A percentile compares a stretch with the other conserved stretches of the same genome.
phyloP scores from a whole-genome alignment of 35 echinoderm and acorn worm genomes.

The Apostichopus californicus region DNA sequence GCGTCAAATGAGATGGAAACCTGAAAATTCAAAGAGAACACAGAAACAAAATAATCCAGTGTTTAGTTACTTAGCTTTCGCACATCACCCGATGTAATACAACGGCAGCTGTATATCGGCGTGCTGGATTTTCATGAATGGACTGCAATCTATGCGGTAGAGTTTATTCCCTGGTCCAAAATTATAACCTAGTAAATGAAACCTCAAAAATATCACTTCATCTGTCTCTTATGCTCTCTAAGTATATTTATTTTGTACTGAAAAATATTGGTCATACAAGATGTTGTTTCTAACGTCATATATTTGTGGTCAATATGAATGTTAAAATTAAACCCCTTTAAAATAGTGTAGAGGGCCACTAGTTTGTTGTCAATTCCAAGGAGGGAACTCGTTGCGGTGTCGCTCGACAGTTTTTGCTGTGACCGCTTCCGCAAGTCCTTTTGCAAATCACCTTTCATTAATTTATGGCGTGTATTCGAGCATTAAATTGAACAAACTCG shows the following conservation, averaged over 20 bases:
- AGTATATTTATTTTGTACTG: too few species aligned
- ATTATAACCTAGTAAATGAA: too few species aligned
- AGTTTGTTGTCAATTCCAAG: not conserved
- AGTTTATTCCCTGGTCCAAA: not conserved
- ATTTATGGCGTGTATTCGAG: slow-evolving; percentile 43
- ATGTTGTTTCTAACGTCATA: not conserved
- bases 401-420: slow-evolving; percentile 8
- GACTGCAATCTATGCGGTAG: not conserved
- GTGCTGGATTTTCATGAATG: not conserved
- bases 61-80: not conserved
- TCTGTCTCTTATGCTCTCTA: too few species aligned
- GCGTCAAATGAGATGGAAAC: slow-evolving; percentile 31
- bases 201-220: too few species aligned
- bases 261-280: too few species aligned
- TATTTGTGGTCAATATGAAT: not conserved
- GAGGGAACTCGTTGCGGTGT: not conserved
- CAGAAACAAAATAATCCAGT: not conserved
- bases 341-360: slow-evolving; percentile 8
- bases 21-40: slow-evolving; percentile 33
- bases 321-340: not conserved
- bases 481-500: slow-evolving; percentile 47
- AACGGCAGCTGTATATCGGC: not conserved
- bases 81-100: not conserved
- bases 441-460: slow-evolving; percentile 28
- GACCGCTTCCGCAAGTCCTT: slow-evolving; percentile 34